These are phyloP conservation scores for Volucella zonaria DNA, from an alignment of 2,888 invertebrate genomes.

Conservation along the genomic window DNA sequence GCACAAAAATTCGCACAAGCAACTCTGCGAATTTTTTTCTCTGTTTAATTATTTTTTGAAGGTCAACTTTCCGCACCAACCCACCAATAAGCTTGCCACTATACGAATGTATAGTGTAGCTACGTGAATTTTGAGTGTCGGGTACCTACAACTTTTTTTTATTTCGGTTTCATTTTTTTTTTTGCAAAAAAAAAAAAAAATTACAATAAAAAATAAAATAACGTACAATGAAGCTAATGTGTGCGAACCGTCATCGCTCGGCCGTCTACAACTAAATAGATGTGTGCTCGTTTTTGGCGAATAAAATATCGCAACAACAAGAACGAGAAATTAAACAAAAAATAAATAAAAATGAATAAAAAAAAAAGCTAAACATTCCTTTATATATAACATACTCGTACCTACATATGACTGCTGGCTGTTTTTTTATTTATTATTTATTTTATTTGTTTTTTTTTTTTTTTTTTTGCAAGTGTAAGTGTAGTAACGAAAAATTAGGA, in stretches of 20 bases:
- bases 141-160: conserved; percentile 46
- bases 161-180: conserved; percentile 13
- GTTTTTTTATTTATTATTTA: neutral
- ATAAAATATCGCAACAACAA: conserved; percentile 65
- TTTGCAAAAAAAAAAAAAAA: conserved; percentile 52
- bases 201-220: conserved; percentile 67
- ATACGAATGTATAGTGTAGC: conserved; percentile 21
- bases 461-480: conserved; percentile 62
- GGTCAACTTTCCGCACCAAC: conserved; percentile 81
- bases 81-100: conserved; percentile 60
- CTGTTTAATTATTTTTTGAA: conserved; percentile 80
- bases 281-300: conserved; percentile 71
- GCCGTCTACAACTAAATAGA: conserved; percentile 69
- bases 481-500: conserved; percentile 74
- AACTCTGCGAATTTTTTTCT: conserved; percentile 68
- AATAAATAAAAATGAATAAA: conserved; percentile 45
- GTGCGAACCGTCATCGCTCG: conserved; percentile 65
- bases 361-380: conserved; percentile 58
- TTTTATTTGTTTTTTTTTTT: too few species aligned
- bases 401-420: conserved; percentile 45
- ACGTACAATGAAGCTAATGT: conserved; percentile 63
- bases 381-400: conserved; percentile 38
- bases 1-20: conserved; percentile 71
- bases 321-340: conserved; percentile 58
- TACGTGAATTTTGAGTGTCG: conserved; percentile 52